These are phyloP conservation scores for Zaprionus nigranus DNA, from an alignment of 1,140 invertebrate genomes.

Conservation along the genomic window DNA sequence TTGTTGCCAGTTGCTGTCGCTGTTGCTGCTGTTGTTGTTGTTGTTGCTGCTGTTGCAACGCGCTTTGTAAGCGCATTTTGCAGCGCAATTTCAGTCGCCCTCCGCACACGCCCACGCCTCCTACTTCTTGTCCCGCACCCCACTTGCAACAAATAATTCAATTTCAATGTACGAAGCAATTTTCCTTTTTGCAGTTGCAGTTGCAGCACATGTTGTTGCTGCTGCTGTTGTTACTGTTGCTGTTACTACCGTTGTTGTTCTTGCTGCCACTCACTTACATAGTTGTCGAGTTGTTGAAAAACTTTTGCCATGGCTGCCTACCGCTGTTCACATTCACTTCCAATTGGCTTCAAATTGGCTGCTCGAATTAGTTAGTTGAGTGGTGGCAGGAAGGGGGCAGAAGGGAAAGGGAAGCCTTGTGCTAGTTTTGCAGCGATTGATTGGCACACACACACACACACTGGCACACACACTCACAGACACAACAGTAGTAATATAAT, in stretches of 20 bases:
- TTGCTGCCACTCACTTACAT: constrained; percentile 71
- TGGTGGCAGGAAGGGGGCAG: not conserved
- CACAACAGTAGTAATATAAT: constrained; percentile 51
- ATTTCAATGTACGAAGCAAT: constrained; percentile 73
- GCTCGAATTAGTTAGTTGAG: constrained; percentile 73
- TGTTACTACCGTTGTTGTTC: constrained; percentile 22
- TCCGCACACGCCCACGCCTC: not conserved
- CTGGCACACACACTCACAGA: not conserved
- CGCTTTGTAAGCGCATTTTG: constrained; percentile 66
- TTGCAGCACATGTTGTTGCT: constrained; percentile 31
- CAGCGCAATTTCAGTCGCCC: constrained; percentile 62
- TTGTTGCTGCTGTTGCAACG: constrained; percentile 35
- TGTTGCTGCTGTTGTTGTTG: constrained; percentile 32
- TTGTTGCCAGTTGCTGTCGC: constrained; percentile 17
- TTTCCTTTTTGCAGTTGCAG: constrained; percentile 50
- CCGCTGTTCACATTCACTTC: constrained; percentile 51
- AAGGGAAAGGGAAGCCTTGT: constrained; percentile 43
- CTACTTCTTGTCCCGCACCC: not conserved
- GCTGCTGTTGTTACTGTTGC: not conserved
- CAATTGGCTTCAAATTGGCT: constrained; percentile 80
- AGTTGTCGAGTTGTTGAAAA: constrained; percentile 79
- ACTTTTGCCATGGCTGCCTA: constrained; percentile 30
- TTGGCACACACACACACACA: constrained; percentile 22
- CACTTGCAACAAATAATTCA: constrained; percentile 71
- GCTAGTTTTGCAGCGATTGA: constrained; percentile 65